Evolutionary conservation across 2,797 vertebrate genomes (phyloP).

Genomic region (Phrynocephalus forsythii): DNA sequence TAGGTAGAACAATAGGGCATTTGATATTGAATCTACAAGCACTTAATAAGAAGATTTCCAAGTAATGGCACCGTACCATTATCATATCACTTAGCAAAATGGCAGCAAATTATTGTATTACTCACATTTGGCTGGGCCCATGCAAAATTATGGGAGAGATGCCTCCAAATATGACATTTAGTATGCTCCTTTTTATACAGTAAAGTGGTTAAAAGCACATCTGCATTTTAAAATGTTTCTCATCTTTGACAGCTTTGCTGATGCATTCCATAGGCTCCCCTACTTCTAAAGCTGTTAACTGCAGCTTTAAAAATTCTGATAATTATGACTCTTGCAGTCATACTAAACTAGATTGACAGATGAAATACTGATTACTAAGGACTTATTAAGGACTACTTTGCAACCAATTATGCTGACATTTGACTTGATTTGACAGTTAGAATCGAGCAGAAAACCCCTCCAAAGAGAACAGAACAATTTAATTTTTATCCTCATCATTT

Average conservation of each 20-base stretch:
- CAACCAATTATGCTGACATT: slow-evolving; percentile 78
- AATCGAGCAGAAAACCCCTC: slow-evolving; percentile 70
- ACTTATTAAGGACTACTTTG: slow-evolving; percentile 78
- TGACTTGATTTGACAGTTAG: slow-evolving; percentile 77
- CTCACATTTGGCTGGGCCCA: slow-evolving; percentile 71
- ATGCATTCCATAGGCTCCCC: slow-evolving; percentile 66
- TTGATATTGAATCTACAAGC: slow-evolving; percentile 71
- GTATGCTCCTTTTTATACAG: slow-evolving; percentile 66
- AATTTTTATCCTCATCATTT: slow-evolving; percentile 68
- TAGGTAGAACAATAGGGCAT: slow-evolving; percentile 73
- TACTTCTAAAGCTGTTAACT: slow-evolving; percentile 71
- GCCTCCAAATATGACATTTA: slow-evolving; percentile 73
- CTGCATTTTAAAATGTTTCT: slow-evolving; percentile 71
- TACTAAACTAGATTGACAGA: slow-evolving; percentile 77
- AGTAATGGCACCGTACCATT: slow-evolving; percentile 73
- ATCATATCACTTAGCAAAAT: slow-evolving; percentile 75
- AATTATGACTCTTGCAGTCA: slow-evolving; percentile 75
- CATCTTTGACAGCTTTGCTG: slow-evolving; percentile 69
- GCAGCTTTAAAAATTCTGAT: slow-evolving; percentile 73
- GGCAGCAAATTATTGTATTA: slow-evolving; percentile 77
- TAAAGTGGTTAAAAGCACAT: slow-evolving; percentile 76
- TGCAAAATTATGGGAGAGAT: slow-evolving; percentile 67
- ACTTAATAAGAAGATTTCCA: slow-evolving; percentile 74
- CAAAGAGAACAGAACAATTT: slow-evolving; percentile 71
- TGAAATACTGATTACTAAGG: slow-evolving; percentile 78